Evolutionary conservation across 2,888 invertebrate genomes (phyloP).

Genomic region (Teleogryllus oceanicus): DNA sequence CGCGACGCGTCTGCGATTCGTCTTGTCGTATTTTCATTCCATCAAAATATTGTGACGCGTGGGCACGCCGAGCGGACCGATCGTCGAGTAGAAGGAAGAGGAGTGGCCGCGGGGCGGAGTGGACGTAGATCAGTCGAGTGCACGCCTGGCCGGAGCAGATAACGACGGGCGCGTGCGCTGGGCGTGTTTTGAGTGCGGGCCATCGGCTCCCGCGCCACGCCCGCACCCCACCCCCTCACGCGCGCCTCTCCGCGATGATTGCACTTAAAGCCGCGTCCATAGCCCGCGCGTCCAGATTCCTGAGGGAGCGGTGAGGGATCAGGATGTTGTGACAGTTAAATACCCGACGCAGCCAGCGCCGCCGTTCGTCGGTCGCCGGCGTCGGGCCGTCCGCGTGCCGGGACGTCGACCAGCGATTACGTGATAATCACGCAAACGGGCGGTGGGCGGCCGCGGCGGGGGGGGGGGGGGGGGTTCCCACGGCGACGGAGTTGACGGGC

Average conservation of each 20-base stretch:
- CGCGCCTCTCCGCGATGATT: neutral
- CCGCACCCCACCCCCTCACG: neutral
- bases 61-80: too few relatives aligned
- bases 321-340: neutral
- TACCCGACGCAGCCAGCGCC: neutral
- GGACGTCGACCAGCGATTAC: neutral
- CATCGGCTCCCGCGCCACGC: too few relatives aligned
- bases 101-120: neutral
- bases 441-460: neutral
- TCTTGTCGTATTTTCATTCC: slow-evolving; percentile 18
- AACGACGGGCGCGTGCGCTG: neutral
- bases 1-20: neutral
- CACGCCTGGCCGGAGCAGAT: slow-evolving; percentile 18
- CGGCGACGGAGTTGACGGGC: too few relatives aligned
- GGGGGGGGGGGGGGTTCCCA: neutral
- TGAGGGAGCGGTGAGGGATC: neutral
- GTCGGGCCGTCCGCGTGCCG: neutral
- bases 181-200: neutral
- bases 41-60: slow-evolving; percentile 4
- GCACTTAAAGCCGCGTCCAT: neutral
- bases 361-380: neutral
- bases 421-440: neutral
- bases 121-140: neutral
- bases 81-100: neutral
- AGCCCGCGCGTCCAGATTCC: neutral